phyloP scores from a whole-genome alignment of 2,888 invertebrate genomes.

The Sericinus montela region DNA sequence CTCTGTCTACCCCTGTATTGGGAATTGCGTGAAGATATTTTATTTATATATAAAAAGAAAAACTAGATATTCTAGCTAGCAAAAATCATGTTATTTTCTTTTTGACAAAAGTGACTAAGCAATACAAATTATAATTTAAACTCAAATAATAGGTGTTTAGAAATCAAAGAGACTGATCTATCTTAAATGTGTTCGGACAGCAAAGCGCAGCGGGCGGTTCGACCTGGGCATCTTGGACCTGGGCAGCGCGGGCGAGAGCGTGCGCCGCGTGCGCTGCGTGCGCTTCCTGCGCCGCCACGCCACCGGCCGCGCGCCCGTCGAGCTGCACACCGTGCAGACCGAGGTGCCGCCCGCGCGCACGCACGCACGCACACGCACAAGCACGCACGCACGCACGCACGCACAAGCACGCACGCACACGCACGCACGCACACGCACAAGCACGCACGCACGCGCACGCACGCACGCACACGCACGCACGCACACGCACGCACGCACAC shows the following conservation, averaged over 20 bases:
- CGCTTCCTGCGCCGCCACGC: slow-evolving; percentile 93
- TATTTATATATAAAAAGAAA: too few relatives aligned
- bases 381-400: neutral
- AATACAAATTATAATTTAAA: too few relatives aligned
- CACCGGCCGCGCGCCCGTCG: slow-evolving; percentile 95
- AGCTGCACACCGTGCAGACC: slow-evolving; percentile 94
- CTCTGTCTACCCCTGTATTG: too few relatives aligned
- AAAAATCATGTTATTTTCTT: too few relatives aligned
- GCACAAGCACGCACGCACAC: neutral
- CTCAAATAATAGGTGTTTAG: too few relatives aligned
- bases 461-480: neutral
- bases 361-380: neutral
- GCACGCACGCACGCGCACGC: too few relatives aligned
- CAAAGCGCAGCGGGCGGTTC: slow-evolving; percentile 96
- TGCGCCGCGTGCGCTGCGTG: slow-evolving; percentile 88
- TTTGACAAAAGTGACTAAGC: too few relatives aligned
- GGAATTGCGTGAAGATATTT: too few relatives aligned
- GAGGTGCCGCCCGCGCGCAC: slow-evolving; percentile 77
- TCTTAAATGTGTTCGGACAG: slow-evolving; percentile 47
- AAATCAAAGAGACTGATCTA: too few relatives aligned
- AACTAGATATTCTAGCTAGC: too few relatives aligned
- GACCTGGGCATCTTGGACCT: slow-evolving; percentile 92
- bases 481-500: neutral
- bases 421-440: neutral
- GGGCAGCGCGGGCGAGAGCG: slow-evolving; percentile 95